Percentiles rank a stretch among this genome's conserved stretches.
phyloP scores from a whole-genome alignment of 2,113 vertebrate genomes.

The Rhegmatorhina hoffmannsi region DNA sequence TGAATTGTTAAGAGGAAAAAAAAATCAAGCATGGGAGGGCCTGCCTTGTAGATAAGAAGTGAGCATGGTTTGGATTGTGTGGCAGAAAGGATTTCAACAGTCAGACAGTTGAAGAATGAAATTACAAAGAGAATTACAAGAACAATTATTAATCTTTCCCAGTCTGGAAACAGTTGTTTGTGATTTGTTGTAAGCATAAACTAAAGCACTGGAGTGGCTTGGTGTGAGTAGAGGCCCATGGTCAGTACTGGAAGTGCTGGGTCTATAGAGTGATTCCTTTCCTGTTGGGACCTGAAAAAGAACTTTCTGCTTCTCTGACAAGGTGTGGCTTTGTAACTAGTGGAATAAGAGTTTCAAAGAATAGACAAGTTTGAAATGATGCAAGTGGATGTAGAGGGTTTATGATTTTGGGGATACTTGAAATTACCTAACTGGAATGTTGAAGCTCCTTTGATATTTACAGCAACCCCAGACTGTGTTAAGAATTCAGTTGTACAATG shows the following conservation, averaged over 20 bases:
- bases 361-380: background rate
- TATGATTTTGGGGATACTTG: background rate
- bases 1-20: background rate
- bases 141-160: background rate
- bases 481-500: background rate
- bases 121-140: background rate
- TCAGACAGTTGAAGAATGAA: background rate
- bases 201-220: background rate
- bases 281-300: background rate
- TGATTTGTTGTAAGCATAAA: background rate
- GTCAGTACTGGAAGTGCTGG: background rate
- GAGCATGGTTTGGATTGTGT: background rate
- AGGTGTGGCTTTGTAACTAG: background rate
- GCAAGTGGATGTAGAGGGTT: background rate
- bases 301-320: background rate
- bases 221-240: background rate
- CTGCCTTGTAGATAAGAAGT: background rate
- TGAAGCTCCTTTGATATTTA: background rate
- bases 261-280: background rate
- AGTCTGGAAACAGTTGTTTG: background rate
- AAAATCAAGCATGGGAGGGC: accelerated
- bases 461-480: background rate
- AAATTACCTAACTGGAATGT: background rate
- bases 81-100: background rate
- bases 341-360: background rate